These are phyloP conservation scores for Phaethon lepturus DNA, from an alignment of 2,113 vertebrate species.

Conservation along the genomic window DNA sequence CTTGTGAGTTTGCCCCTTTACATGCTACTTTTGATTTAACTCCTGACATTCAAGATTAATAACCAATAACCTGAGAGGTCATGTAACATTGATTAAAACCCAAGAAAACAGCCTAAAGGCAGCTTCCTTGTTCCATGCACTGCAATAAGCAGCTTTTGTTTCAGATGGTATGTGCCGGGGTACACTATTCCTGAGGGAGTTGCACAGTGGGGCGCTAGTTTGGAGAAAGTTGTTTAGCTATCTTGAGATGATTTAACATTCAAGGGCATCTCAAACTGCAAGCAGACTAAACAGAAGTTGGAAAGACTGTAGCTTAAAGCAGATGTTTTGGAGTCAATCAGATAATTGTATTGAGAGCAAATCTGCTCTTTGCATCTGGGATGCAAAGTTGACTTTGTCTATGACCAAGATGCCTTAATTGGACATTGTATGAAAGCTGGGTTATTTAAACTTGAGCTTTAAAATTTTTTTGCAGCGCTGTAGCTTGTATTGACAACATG, in stretches of 20 bases:
- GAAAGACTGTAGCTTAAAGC: neutral
- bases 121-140: neutral
- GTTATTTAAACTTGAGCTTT: neutral
- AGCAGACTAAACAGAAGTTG: neutral
- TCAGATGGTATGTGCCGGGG: neutral
- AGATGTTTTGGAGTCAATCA: neutral
- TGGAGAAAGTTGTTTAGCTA: neutral
- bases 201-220: rapidly evolving
- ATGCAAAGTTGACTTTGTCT: neutral
- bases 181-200: neutral
- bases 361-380: no score
- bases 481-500: neutral
- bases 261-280: neutral
- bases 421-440: neutral
- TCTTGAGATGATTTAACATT: neutral
- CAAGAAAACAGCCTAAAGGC: neutral
- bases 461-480: neutral
- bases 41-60: neutral
- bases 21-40: neutral
- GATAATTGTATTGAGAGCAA: neutral
- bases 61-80: neutral
- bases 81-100: neutral
- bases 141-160: neutral
- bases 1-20: neutral
- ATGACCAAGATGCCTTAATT: neutral